These are phyloP conservation scores for Burhinus bistriatus DNA, from an alignment of 2,113 vertebrate genomes.

Conservation along the genomic window DNA sequence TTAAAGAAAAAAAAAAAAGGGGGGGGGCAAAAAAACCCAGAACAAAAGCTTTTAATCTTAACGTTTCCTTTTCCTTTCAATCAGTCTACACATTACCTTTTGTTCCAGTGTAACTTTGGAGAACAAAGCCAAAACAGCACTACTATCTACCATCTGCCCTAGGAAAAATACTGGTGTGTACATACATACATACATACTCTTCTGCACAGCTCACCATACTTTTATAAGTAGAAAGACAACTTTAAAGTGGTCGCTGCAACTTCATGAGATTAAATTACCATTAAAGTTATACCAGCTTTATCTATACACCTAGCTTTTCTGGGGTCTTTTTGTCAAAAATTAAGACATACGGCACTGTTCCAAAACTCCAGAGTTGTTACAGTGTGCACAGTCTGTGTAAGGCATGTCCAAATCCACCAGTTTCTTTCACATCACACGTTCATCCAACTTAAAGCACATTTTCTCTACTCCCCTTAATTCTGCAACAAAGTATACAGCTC, in stretches of 20 bases:
- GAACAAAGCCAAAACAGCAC: background rate
- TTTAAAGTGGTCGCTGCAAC: background rate
- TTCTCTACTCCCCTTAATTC: background rate
- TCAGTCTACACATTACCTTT: background rate
- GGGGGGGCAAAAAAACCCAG: background rate
- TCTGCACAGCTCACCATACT: background rate
- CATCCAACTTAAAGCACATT: background rate
- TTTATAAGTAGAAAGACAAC: background rate
- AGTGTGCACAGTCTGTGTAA: background rate
- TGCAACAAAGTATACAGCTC: background rate
- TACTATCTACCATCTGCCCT: background rate
- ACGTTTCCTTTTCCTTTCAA: background rate
- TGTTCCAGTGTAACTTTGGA: background rate
- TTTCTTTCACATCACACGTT: background rate
- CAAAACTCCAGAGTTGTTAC: background rate
- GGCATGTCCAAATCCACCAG: background rate
- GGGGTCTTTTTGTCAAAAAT: background rate
- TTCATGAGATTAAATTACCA: background rate
- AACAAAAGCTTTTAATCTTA: background rate
- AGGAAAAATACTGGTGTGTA: background rate
- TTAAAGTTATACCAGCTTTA: background rate
- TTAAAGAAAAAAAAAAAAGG: background rate
- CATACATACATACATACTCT: accelerated
- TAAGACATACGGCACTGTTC: background rate
- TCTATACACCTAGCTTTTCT: background rate